Conservation (phyloP, 2,797 vertebrate genomes). For the Leuciscus waleckii region DNA sequence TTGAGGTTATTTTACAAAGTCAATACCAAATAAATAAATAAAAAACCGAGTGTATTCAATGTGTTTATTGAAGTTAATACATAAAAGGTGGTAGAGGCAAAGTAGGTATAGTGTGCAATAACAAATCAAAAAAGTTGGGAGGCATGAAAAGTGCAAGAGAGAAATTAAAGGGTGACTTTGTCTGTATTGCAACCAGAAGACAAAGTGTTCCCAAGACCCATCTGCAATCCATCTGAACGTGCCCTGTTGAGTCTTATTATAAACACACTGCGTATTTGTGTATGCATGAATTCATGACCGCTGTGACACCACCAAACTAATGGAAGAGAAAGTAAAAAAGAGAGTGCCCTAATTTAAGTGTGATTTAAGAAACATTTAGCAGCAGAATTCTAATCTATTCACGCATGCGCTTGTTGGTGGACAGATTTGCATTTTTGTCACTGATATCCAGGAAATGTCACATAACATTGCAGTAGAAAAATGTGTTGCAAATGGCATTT, state of each 20-base stretch:
- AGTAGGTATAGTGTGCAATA: background rate
- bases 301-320: conserved; percentile 15
- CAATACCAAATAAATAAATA: background rate
- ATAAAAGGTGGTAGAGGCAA: background rate
- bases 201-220: conserved; percentile 53
- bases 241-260: conserved; percentile 46
- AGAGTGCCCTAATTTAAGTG: background rate
- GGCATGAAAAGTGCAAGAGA: background rate
- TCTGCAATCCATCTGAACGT: conserved; percentile 54
- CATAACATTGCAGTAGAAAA: background rate
- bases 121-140: background rate
- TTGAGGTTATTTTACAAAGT: background rate
- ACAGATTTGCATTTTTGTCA: background rate
- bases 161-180: background rate
- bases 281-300: conserved; percentile 14
- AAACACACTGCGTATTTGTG: conserved; percentile 49
- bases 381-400: background rate
- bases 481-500: background rate
- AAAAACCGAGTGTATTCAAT: background rate
- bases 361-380: background rate
- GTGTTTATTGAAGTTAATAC: background rate
- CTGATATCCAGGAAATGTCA: conserved; percentile 1
- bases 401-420: background rate
- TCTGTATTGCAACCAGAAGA: conserved; percentile 28
- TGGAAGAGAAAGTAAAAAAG: conserved; percentile 25